Evolutionary conservation across 2,797 vertebrate genomes (phyloP), one percentile per base, ranked within the genome.

Genomic region (Intellagama lesueurii): DNA sequence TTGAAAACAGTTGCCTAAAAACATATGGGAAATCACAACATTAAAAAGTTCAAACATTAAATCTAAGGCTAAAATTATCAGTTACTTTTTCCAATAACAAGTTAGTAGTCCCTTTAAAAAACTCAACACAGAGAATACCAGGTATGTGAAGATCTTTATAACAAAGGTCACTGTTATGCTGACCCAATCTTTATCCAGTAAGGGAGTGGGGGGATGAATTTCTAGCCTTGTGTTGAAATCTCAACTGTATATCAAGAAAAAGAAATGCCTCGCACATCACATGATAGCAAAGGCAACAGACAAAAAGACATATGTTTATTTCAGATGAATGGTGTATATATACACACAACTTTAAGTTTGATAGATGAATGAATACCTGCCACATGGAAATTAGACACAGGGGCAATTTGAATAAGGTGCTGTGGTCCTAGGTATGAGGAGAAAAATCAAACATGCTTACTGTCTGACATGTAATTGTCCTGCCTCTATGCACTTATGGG

Each of bases 1-100:
- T 98, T 91, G 98, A 97, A 96, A 99, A 98, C 94, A 97, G 97
- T 95, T 98, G 98, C 97, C 98, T 99, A 95, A 68, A 95, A 76
- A 88, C 49, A 49, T 94, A 85, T 49, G 28, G 93, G 86, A 92
- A n/a, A 85, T 52, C 73, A 91, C 32, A 40, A 49, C 92, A 94
- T 87, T 2, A 69, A 17, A 9, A 89, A 87, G 30, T 40, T 24
- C 30, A 77, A 47, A 64, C 11, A 66, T 22, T 70, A 28, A 75
- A 35, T 56, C 49, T 68, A 26, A 72, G 16, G 35, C 17, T 72
- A 32, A 24, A 64, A 7, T 17, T 35, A 56, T 24, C 4, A 28
- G 24, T 28, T 88, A 49, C 1, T 88, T 75, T 87, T 26, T 75
- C 7, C 3, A 81, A 52, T 80, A 64, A 76, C 69, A 64, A 11